Evolutionary conservation across 2,797 vertebrate genomes (phyloP).

Genomic region (Melanotaenia nigrans): DNA sequence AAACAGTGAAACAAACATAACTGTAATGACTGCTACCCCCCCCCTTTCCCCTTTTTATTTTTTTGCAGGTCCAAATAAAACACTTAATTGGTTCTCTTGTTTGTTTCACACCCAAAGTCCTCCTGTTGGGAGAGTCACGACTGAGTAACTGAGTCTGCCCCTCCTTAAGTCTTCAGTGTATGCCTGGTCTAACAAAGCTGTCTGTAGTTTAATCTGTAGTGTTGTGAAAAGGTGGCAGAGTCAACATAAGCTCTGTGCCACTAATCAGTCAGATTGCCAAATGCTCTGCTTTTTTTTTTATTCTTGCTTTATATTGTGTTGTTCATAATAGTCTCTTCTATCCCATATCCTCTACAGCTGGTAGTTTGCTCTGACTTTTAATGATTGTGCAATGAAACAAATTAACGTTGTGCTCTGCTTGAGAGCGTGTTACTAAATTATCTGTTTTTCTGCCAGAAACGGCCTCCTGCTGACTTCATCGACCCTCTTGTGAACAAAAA

Average conservation of each 20-base stretch:
- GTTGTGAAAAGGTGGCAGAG: constrained; percentile 42
- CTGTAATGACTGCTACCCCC: background rate
- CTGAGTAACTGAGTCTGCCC: constrained; percentile 35
- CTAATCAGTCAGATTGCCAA: background rate
- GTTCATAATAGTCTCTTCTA: background rate
- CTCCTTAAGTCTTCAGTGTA: constrained; percentile 41
- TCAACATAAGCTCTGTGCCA: constrained; percentile 22
- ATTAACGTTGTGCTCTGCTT: constrained; percentile 23
- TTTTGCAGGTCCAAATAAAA: background rate
- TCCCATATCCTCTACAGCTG: background rate
- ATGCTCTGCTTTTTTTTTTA: background rate
- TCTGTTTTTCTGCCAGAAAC: constrained; percentile 84
- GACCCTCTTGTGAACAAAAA: constrained; percentile 94
- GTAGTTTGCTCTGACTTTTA: background rate
- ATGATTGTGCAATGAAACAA: constrained; percentile 12
- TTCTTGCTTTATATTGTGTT: constrained; percentile 4
- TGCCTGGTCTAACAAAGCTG: constrained; percentile 22
- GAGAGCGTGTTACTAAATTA: constrained; percentile 18
- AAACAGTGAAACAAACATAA: background rate
- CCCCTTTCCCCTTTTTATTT: too few species aligned
- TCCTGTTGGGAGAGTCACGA: constrained; percentile 17
- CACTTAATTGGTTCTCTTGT: constrained; percentile 3
- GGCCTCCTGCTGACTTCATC: constrained; percentile 89
- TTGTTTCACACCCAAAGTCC: constrained; percentile 28
- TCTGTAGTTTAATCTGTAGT: constrained; percentile 49